phyloP scores from a whole-genome alignment of 2,888 invertebrate species.

The Drepanosiphum platanoidis region DNA sequence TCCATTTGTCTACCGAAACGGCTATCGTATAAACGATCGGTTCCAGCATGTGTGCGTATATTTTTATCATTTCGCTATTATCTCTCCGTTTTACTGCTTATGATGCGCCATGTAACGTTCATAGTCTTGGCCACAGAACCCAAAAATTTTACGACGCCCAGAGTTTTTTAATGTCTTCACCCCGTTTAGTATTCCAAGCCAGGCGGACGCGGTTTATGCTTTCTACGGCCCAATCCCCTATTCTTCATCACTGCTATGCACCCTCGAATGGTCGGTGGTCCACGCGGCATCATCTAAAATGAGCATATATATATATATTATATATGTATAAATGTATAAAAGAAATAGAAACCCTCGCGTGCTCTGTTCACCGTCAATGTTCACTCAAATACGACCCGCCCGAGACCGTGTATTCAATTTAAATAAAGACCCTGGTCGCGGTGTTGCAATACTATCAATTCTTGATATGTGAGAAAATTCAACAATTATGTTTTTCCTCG shows the following conservation, averaged over 20 bases:
- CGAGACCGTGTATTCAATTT: background rate
- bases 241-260: background rate
- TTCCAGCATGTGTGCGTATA: background rate
- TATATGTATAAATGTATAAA: background rate
- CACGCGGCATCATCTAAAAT: background rate
- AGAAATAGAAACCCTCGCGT: background rate
- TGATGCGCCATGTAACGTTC: background rate
- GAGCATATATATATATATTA: background rate
- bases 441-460: background rate
- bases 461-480: background rate
- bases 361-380: background rate
- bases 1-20: constrained; percentile 10
- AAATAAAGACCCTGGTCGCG: background rate
- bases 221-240: background rate
- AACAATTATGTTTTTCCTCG: background rate
- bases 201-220: background rate
- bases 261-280: background rate
- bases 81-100: background rate
- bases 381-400: background rate
- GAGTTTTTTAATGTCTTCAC: constrained; percentile 13
- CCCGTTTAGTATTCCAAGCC: constrained; percentile 35
- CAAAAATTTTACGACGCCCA: background rate
- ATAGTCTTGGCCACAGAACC: background rate
- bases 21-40: constrained; percentile 19
- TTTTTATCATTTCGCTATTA: constrained; percentile 15